Conservation (phyloP, 2,888 invertebrate species). For the Choristoneura rosaceana region DNA sequence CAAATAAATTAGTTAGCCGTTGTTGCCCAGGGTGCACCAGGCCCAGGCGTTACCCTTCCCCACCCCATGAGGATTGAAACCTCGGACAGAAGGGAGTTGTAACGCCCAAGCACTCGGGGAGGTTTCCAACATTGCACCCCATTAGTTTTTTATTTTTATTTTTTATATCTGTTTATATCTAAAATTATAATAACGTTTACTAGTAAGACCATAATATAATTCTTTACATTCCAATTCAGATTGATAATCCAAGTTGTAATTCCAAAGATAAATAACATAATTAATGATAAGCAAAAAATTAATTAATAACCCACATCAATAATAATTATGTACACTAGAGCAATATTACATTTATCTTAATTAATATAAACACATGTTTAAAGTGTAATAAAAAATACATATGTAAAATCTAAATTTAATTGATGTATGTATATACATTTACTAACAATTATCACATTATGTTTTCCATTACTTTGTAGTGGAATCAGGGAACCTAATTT, state of each 20-base stretch:
- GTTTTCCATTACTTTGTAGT: too few species aligned
- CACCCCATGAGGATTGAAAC: too few species aligned
- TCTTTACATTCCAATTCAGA: background rate
- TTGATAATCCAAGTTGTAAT: conserved; percentile 13
- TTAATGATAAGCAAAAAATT: conserved; percentile 49
- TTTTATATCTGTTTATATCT: background rate
- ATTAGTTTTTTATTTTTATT: background rate
- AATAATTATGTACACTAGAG: conserved; percentile 62
- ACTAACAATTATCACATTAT: background rate
- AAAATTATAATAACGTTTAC: too few species aligned
- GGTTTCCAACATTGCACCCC: too few species aligned
- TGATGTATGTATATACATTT: too few species aligned
- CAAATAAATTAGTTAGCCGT: too few species aligned
- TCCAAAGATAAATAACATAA: conserved; percentile 21
- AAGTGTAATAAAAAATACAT: background rate
- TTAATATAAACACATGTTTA: conserved; percentile 22
- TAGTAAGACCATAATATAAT: background rate
- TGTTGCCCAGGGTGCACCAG: too few species aligned
- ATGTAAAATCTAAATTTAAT: too few species aligned
- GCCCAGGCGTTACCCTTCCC: too few species aligned
- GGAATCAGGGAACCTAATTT: too few species aligned
- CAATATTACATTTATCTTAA: conserved; percentile 54
- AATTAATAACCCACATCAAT: conserved; percentile 44
- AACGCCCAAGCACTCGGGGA: too few species aligned
- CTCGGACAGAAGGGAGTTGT: too few species aligned